Evolutionary conservation across 2,797 vertebrate species (phyloP), one percentile per base, ranked within the genome.

Genomic region (Benthosema pterotum): DNA sequence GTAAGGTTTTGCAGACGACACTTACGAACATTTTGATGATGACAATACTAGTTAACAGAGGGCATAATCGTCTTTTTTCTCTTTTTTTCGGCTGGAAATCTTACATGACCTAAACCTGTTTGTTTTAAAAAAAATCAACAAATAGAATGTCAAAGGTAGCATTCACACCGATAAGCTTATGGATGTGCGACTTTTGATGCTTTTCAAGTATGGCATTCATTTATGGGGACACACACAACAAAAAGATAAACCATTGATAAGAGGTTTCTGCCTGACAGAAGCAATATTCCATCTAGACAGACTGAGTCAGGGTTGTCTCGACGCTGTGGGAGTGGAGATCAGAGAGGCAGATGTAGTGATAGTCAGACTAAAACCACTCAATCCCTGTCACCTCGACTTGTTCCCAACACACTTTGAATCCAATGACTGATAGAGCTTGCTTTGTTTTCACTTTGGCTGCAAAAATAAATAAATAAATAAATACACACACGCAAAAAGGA

Each of bases 331-430:
- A 77, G 71, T 47, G 0, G 25, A 38, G 57, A 74, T 28, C 63
- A 69, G 71, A 59, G 62, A 38, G 68, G 46, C 74, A 76, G 83
- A 82, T 72, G 73, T 51, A 43, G 16, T 22, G 14, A 28, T 52
- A 52, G 28, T 15, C n/a, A 52, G 65, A 65, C 32, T 54, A 68
- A 59, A 74, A 17, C 5, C 50, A 65, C 17, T 63, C 32, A 56
- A 16, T 61, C 57, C 19, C 46, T 19, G 25, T 69, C 57, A 69
- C 71, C 61, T 75, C 81, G 70, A 77, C 61, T 75, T 79, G 70
- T 77, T 83, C 74, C 72, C 69, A 78, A 72, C 49, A 65, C 60
- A 74, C 59, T 75, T 83, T 66, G 17, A 68, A n/a, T n/a, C n/a
- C n/a, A 83, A 79, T 45, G 52, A 22, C 48, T 18, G 58, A 83